phyloP scores from a whole-genome alignment of 2,113 vertebrate genomes.

The Eurystomus gularis region DNA sequence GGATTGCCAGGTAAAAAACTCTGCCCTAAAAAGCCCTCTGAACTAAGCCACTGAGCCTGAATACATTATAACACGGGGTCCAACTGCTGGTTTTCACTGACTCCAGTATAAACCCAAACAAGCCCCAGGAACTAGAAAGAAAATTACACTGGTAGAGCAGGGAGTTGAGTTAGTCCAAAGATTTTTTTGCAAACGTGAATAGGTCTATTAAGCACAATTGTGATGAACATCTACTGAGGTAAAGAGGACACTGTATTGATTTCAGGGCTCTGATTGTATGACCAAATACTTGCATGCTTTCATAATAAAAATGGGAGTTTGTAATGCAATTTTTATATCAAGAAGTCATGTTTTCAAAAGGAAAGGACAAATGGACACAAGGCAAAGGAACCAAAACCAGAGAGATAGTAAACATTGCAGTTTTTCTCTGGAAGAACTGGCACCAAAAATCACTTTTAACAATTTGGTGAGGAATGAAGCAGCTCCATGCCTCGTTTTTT shows the following conservation, averaged over 20 bases:
- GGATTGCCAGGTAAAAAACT: background rate
- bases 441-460: background rate
- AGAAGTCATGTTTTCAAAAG: background rate
- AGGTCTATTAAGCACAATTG: background rate
- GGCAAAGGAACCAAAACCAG: background rate
- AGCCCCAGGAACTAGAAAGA: background rate
- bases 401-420: background rate
- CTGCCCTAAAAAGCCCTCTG: background rate
- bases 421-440: background rate
- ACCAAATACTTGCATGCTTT: background rate
- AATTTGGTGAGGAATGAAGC: background rate
- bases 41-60: background rate
- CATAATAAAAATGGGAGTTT: background rate
- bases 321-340: background rate
- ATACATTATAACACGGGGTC: background rate
- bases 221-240: background rate
- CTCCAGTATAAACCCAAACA: background rate
- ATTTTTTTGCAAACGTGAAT: background rate
- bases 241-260: background rate
- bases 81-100: background rate
- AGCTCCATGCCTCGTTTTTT: background rate
- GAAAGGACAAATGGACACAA: background rate
- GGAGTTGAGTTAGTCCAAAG: background rate
- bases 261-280: background rate
- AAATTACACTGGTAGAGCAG: background rate